Percentiles rank a stretch among this genome's conserved stretches.
Evolutionary conservation across 35 echinoderm and acorn worm genomes (phyloP).

Genomic region (Lytechinus variegatus): DNA sequence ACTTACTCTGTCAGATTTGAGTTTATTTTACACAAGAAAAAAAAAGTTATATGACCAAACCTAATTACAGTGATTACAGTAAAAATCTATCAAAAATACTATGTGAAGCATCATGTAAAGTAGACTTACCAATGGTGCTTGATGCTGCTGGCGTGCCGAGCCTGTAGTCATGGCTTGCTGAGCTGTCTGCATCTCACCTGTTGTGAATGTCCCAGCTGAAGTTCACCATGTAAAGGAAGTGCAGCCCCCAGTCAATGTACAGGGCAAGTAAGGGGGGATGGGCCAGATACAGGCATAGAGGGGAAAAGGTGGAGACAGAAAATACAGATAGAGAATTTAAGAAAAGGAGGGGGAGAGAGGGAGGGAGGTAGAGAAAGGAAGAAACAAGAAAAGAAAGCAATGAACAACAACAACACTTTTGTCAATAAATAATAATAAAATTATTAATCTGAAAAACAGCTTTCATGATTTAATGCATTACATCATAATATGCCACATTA

Average conservation of each 20-base stretch:
- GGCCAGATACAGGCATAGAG: neutral
- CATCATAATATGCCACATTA: no score
- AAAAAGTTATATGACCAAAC: neutral
- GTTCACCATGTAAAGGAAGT: neutral
- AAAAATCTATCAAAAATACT: neutral
- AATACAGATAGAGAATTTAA: neutral
- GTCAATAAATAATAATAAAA: no score
- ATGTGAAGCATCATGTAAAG: neutral
- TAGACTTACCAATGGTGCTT: constrained; percentile 58
- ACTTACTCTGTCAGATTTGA: neutral
- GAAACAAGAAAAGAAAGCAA: neutral
- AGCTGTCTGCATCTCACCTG: constrained; percentile 58
- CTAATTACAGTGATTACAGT: neutral
- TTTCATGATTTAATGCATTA: no score
- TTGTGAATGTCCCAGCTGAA: constrained; percentile 59
- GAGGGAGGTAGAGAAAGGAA: neutral
- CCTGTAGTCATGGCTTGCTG: constrained; percentile 48
- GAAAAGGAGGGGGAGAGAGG: neutral
- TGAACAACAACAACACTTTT: neutral
- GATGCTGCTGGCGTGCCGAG: constrained; percentile 21
- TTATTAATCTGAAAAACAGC: no score
- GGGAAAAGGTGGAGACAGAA: neutral
- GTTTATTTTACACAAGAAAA: neutral
- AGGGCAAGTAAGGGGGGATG: neutral
- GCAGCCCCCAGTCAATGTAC: neutral